Percentiles rank a stretch among this genome's conserved stretches.
These are phyloP conservation scores for Panagrolaimus sp. DNA, from an alignment of 1,140 invertebrate species.

Conservation along the genomic window DNA sequence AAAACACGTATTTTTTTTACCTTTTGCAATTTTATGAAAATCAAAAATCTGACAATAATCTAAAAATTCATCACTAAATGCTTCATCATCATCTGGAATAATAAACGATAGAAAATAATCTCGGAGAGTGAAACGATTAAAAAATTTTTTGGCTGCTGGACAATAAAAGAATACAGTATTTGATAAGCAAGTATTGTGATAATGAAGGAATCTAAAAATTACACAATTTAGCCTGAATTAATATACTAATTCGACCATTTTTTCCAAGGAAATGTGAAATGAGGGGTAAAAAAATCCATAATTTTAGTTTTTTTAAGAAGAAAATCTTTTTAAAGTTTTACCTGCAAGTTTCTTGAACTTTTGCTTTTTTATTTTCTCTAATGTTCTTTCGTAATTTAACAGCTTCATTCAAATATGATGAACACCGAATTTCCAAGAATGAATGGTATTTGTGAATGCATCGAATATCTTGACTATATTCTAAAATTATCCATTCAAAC, in stretches of 20 bases:
- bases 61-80: constrained; percentile 8
- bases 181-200: constrained; percentile 6
- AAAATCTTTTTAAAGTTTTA: background rate
- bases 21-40: constrained; percentile 2
- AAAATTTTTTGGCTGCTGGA: constrained; percentile 6
- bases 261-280: background rate
- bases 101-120: constrained; percentile 17
- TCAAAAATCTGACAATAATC: constrained; percentile 11
- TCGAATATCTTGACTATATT: constrained; percentile 8
- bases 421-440: constrained; percentile 10
- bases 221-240: background rate
- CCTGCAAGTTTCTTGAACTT: constrained; percentile 13
- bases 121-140: constrained; percentile 6
- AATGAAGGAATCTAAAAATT: constrained; percentile 4
- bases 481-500: background rate
- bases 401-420: constrained; percentile 16
- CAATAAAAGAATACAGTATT: constrained; percentile 13
- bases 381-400: background rate
- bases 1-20: too few species aligned
- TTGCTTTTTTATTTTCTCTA: constrained; percentile 1
- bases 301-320: background rate
- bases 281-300: background rate
- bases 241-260: background rate
- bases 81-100: constrained; percentile 2
- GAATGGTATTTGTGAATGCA: constrained; percentile 8